Conservation (phyloP, 2,113 vertebrate genomes). For the Mirza zaza region DNA sequence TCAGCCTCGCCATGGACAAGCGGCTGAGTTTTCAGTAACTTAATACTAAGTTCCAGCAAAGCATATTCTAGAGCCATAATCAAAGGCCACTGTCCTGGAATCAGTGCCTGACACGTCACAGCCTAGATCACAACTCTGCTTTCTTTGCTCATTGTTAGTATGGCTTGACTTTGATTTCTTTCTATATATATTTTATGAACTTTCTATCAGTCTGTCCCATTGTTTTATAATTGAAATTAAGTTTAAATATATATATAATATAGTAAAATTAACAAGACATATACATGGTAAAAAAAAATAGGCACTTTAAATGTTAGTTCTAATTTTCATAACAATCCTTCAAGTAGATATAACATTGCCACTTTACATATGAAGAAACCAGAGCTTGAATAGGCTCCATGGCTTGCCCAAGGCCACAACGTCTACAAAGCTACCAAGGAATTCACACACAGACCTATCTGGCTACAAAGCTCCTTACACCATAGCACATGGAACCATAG, state of each 20-base stretch:
- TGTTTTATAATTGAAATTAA: not conserved
- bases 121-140: not conserved
- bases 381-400: accelerated
- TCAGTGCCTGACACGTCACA: not conserved
- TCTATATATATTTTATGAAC: not conserved
- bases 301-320: not conserved
- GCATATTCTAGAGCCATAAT: not conserved
- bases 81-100: not conserved
- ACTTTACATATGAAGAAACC: not conserved
- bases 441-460: not conserved
- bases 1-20: no score
- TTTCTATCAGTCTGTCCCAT: not conserved
- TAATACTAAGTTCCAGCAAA: not conserved
- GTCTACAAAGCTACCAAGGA: not conserved
- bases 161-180: not conserved
- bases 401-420: not conserved
- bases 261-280: not conserved
- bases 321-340: not conserved
- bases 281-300: not conserved
- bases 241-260: not conserved
- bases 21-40: no score
- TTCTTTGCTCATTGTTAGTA: not conserved
- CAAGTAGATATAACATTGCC: not conserved
- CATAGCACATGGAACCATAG: not conserved
- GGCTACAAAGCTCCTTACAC: not conserved